Evolutionary conservation across 2,113 vertebrate species (phyloP).

Genomic region (Triplophysa tibetana): DNA sequence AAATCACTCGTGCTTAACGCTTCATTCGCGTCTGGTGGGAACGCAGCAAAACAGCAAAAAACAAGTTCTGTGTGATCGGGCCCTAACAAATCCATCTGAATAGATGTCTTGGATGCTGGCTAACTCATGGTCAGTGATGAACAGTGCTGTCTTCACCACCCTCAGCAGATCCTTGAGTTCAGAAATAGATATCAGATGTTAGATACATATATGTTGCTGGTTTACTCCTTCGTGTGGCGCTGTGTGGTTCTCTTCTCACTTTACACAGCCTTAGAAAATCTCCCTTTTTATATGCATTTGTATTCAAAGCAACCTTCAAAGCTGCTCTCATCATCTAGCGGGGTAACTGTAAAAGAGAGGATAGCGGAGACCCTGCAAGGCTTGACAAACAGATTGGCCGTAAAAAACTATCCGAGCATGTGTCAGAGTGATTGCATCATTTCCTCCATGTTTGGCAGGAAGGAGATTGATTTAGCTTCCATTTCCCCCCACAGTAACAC

Average conservation of each 20-base stretch:
- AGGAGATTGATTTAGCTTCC: not conserved
- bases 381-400: conserved; percentile 44
- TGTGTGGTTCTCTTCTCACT: conserved; percentile 43
- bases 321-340: conserved; percentile 57
- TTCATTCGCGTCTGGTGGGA: no score
- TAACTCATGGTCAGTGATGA: no score
- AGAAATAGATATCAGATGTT: no score
- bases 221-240: not conserved
- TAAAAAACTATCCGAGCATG: conserved; percentile 60
- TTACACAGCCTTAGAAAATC: conserved; percentile 65
- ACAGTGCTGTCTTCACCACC: no score
- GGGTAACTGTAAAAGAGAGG: conserved; percentile 41
- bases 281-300: conserved; percentile 72
- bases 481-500: conserved; percentile 6
- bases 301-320: conserved; percentile 71
- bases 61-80: no score
- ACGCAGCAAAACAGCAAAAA: no score
- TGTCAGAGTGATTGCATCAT: conserved; percentile 67
- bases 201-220: not conserved
- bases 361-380: conserved; percentile 45
- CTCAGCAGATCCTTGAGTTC: no score
- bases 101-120: no score
- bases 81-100: no score
- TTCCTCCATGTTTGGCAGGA: conserved; percentile 49
- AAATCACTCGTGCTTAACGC: no score